These are phyloP conservation scores for Cerastis leucographa DNA, from an alignment of 2,888 invertebrate genomes.

Conservation along the genomic window DNA sequence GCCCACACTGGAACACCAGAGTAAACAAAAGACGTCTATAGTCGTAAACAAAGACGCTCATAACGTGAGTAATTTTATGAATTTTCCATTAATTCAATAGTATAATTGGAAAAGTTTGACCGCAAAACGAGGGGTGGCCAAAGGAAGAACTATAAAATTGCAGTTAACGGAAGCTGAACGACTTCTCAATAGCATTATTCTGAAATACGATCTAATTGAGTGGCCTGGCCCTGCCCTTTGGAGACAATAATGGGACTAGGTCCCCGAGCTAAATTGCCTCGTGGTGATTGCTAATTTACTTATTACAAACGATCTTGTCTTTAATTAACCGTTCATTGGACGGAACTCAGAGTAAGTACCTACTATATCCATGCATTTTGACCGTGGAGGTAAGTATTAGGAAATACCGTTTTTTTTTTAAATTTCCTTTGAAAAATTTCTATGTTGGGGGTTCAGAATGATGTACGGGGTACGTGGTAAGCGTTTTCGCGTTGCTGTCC, in stretches of 20 bases:
- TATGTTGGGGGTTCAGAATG: too few species aligned
- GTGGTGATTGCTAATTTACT: conserved; percentile 68
- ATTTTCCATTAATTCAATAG: conserved; percentile 78
- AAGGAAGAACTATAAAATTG: conserved; percentile 84
- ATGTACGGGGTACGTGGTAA: too few species aligned
- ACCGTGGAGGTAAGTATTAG: too few species aligned
- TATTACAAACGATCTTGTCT: conserved; percentile 64
- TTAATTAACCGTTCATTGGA: conserved; percentile 63
- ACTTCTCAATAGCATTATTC: conserved; percentile 82
- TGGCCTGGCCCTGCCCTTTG: conserved; percentile 68
- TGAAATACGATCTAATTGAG: conserved; percentile 81
- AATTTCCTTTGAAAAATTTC: too few species aligned
- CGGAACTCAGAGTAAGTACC: conserved; percentile 44
- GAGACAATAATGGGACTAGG: conserved; percentile 64
- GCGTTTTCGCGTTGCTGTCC: too few species aligned
- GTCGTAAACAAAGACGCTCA: conserved; percentile 70
- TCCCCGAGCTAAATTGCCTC: conserved; percentile 56
- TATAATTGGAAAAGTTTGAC: conserved; percentile 84
- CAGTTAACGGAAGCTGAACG: conserved; percentile 80
- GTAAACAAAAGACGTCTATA: conserved; percentile 64
- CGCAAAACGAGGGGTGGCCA: conserved; percentile 72
- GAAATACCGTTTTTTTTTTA: too few species aligned
- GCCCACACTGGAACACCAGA: conserved; percentile 41
- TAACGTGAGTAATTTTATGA: conserved; percentile 76
- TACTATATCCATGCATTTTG: too few species aligned